Evolutionary conservation across 2,797 vertebrate species (phyloP).

Genomic region (Takifugu rubripes): DNA sequence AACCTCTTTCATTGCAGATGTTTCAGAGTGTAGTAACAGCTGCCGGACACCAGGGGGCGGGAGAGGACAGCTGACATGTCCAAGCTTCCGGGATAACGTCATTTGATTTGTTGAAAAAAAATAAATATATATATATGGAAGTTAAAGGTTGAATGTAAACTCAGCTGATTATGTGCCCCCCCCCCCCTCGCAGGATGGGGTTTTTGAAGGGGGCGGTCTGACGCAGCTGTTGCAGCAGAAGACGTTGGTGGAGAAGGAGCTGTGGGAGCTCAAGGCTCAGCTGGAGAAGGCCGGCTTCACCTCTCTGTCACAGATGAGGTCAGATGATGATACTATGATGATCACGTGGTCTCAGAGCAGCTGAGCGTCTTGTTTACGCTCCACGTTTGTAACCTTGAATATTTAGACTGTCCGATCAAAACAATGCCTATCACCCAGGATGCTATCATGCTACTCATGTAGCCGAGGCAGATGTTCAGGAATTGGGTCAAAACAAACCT

Average conservation of each 20-base stretch:
- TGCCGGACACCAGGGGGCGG: too few species aligned
- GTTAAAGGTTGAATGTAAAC: background rate
- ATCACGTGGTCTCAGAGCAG: background rate
- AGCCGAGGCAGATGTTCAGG: too few species aligned
- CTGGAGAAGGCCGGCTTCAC: slow-evolving; percentile 85
- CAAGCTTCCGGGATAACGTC: too few species aligned
- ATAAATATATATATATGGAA: too few species aligned
- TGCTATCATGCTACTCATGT: too few species aligned
- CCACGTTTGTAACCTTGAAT: too few species aligned
- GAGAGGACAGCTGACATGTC: too few species aligned
- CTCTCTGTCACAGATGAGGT: slow-evolving; percentile 88
- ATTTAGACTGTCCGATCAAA: too few species aligned
- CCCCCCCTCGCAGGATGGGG: slow-evolving; percentile 29
- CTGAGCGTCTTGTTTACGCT: background rate
- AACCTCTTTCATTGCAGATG: background rate
- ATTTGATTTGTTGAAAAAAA: too few species aligned
- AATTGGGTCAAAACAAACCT: too few species aligned
- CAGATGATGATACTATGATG: background rate
- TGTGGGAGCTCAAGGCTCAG: slow-evolving; percentile 84
- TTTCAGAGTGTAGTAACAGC: background rate
- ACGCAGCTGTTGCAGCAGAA: slow-evolving; percentile 78
- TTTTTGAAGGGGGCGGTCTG: slow-evolving; percentile 62
- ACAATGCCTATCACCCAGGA: too few species aligned
- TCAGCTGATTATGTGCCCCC: too few species aligned
- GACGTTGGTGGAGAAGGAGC: slow-evolving; percentile 78